Percentiles rank a stretch among this genome's conserved stretches.
Evolutionary conservation across 2,797 vertebrate species (phyloP).

Genomic region (Sus cebifrons): DNA sequence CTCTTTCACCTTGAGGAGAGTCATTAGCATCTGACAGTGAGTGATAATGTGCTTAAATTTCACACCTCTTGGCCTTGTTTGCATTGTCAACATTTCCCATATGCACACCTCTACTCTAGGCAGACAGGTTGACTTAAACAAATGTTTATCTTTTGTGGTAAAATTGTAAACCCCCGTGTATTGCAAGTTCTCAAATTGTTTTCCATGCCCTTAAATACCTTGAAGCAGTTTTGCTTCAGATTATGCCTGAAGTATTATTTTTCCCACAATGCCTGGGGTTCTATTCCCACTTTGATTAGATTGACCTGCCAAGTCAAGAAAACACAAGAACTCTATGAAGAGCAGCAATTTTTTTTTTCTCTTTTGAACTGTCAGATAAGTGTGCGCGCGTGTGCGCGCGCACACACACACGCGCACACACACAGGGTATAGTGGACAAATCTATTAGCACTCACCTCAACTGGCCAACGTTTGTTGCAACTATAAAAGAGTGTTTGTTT

Average conservation of each 20-base stretch:
- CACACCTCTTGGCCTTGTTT: conserved; percentile 78
- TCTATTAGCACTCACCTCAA: background rate
- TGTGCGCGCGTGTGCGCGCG: background rate
- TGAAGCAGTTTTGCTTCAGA: conserved; percentile 47
- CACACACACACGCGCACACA: background rate
- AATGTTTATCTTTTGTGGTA: conserved; percentile 81
- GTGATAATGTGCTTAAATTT: conserved; percentile 76
- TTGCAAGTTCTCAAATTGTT: conserved; percentile 63
- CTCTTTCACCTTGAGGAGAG: conserved; percentile 76
- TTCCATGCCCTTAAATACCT: conserved; percentile 53
- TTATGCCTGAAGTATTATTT: conserved; percentile 60
- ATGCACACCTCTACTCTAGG: conserved; percentile 24
- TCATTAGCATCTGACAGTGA: conserved; percentile 84
- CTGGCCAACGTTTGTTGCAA: background rate
- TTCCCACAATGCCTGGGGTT: background rate
- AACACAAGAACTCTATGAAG: background rate
- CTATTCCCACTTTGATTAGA: background rate
- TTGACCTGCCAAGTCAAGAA: conserved; percentile 56
- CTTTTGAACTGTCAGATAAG: background rate
- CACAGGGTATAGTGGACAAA: background rate
- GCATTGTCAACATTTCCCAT: conserved; percentile 68
- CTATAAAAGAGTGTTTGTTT: background rate
- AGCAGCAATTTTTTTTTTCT: background rate
- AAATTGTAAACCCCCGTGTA: conserved; percentile 73
- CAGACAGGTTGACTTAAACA: conserved; percentile 74